Base-by-base conservation (phyloP, 2,888 invertebrate genomes). In the Tipula lateralis region DNA sequence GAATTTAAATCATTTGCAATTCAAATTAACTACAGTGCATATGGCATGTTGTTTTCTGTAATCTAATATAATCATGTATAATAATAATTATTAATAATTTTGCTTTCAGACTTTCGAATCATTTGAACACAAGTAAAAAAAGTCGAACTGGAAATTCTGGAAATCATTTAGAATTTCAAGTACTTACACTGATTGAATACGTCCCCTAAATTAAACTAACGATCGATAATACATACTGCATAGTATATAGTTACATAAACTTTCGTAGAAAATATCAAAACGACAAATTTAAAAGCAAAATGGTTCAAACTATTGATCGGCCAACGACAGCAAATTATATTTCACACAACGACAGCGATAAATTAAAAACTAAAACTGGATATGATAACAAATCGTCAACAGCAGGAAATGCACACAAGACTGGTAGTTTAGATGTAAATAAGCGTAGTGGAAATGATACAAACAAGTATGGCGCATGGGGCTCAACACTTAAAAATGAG, bases 401-500 rank as follows among this genome's bases (percentile, higher is more conserved):
- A 36, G n/a, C 16, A 36, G 24, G 24, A 2, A 9, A 9, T 4
- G 9, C 12, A 19, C 19, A 24, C 0, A 66, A 66, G 13, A 66
- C 24, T 19, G 66, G 24, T 9, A 66, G 24, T 24, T 9, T 9
- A 12, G 66, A 9, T 24, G 12, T 19, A 9, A 66, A 9, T 24
- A 66, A 66, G 66, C 24, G 9, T 24, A 66, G 9, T 9, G 29
- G 87, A 85, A 91, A 90, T 87, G 90, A 90, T 87, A 91, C 91
- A 88, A 91, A 91, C 86, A 89, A 91, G 87, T 91, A 92, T 88
- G 94, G 94, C 85, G 91, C 93, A 84, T 95, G 95, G 95, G 95
- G 95, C 85, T 91, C 94, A 39, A 90, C 93, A 85, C 95, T 92
- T 91, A 95, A 95, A 91, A 94, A 94, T 91, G 94, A 93, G 89